Conservation (phyloP, 2,797 vertebrate species). For the Apodemus agrarius region DNA sequence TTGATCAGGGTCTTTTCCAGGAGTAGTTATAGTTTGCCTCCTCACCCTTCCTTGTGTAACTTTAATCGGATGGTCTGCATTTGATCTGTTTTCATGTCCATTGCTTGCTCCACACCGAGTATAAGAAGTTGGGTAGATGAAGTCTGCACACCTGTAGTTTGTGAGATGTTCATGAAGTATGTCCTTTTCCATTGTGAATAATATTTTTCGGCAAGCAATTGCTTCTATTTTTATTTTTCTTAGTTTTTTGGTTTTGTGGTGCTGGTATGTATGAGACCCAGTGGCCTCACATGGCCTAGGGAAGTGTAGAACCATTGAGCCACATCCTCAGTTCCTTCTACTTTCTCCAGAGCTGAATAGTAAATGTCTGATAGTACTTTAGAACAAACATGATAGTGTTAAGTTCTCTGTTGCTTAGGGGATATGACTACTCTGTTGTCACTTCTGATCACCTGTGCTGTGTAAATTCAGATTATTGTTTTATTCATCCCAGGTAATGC, state of each 20-base stretch:
- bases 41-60: conserved; percentile 66
- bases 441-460: neutral
- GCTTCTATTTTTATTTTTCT: neutral
- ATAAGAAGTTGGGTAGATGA: neutral
- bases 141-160: neutral
- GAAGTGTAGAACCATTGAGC: neutral
- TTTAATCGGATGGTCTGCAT: conserved; percentile 62
- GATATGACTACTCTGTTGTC: neutral
- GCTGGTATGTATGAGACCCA: neutral
- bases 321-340: neutral
- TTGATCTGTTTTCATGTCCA: conserved; percentile 36
- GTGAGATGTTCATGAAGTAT: neutral
- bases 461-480: conserved; percentile 47
- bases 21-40: conserved; percentile 66
- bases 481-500: conserved; percentile 3
- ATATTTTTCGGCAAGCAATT: neutral
- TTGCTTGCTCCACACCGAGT: neutral
- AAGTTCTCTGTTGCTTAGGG: conserved; percentile 20
- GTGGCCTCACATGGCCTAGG: neutral
- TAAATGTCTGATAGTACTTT: conserved; percentile 33
- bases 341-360: conserved; percentile 48
- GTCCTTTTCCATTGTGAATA: neutral
- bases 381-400: conserved; percentile 11
- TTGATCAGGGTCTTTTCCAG: conserved; percentile 60
- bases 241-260: neutral